Base-by-base conservation (phyloP, 2,113 vertebrate genomes). In the Nibea albiflora region DNA sequence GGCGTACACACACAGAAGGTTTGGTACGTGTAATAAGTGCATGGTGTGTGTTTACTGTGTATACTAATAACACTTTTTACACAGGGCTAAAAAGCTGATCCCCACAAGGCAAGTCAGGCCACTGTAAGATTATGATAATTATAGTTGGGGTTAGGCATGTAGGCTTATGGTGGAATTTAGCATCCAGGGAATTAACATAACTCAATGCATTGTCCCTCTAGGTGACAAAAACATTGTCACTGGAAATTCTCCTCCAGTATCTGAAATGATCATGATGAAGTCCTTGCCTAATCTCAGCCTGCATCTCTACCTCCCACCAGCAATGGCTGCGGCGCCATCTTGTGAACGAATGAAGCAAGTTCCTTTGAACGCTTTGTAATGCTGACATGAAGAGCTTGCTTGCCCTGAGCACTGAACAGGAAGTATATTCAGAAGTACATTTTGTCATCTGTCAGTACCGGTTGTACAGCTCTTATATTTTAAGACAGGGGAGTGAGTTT, bases 261-360 rank as follows among this genome's bases (percentile, higher is more conserved):
- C 69, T 11, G n/a, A 66, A 52, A 78, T 20, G 0, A 39, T 64
- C 0, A 3, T n/a, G 2, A 64, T 66, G 76, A 65, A 53, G 31
- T 73, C 64, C 28, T 46, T 4, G 14, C 31, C 19, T 53, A 2
- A 24, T 42, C 35, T 56, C 60, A 47, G 19, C 2, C 11, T 60
- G 62, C 69, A 35, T 2, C 42, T 69, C 20, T 0, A 39, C 68
- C 63, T 68, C 22, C 26, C 20, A 35, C 61, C 63, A 57, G 15
- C 53, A 80, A 78, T 75, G 79, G 44, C 76, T 54, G 22, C 78
- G 90, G 89, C 76, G 66, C 90, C 93, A 91, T 90, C 93, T 90
- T 61, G 90, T 91, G 92, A 70, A 72, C 24, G 14, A 88, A 64
- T 14, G 8, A 47, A 28, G 61, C 66, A 83, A 80, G 65, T 80